Conservation (phyloP, 2,888 invertebrate species). For the Drosophila bunnanda region DNA sequence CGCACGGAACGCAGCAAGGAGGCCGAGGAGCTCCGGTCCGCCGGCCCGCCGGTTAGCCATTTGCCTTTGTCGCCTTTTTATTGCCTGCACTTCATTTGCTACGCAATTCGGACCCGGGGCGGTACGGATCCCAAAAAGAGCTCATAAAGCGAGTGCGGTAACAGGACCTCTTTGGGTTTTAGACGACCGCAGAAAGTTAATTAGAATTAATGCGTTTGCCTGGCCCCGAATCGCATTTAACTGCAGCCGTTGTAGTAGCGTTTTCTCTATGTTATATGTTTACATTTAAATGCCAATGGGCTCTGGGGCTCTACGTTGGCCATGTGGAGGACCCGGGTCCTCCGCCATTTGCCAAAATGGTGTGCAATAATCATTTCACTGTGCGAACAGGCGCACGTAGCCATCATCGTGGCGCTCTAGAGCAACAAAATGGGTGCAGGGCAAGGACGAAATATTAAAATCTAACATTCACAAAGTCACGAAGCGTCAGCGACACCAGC, state of each 20-base stretch:
- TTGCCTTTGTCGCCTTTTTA: slow-evolving; percentile 81
- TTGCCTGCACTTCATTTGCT: slow-evolving; percentile 81
- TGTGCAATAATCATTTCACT: slow-evolving; percentile 75
- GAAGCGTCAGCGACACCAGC: slow-evolving; percentile 51
- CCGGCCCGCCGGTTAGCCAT: slow-evolving; percentile 56
- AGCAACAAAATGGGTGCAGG: slow-evolving; percentile 28
- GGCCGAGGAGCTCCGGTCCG: slow-evolving; percentile 42
- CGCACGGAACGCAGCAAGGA: slow-evolving; percentile 57
- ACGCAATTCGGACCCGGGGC: slow-evolving; percentile 56
- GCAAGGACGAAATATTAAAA: slow-evolving; percentile 73
- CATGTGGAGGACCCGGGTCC: background rate
- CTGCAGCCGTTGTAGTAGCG: slow-evolving; percentile 53
- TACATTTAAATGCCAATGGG: slow-evolving; percentile 40
- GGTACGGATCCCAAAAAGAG: slow-evolving; percentile 25
- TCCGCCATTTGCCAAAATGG: slow-evolving; percentile 67
- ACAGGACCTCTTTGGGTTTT: slow-evolving; percentile 45
- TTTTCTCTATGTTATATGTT: slow-evolving; percentile 52
- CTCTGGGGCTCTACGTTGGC: background rate
- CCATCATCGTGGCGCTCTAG: slow-evolving; percentile 64
- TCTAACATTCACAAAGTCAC: slow-evolving; percentile 73
- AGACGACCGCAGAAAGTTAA: slow-evolving; percentile 78
- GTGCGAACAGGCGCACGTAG: slow-evolving; percentile 71
- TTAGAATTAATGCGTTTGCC: slow-evolving; percentile 77
- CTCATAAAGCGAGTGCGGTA: slow-evolving; percentile 64
- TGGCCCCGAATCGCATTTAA: slow-evolving; percentile 68